Base-by-base conservation (phyloP, 1,140 invertebrate genomes). In the Bombus superbus region DNA sequence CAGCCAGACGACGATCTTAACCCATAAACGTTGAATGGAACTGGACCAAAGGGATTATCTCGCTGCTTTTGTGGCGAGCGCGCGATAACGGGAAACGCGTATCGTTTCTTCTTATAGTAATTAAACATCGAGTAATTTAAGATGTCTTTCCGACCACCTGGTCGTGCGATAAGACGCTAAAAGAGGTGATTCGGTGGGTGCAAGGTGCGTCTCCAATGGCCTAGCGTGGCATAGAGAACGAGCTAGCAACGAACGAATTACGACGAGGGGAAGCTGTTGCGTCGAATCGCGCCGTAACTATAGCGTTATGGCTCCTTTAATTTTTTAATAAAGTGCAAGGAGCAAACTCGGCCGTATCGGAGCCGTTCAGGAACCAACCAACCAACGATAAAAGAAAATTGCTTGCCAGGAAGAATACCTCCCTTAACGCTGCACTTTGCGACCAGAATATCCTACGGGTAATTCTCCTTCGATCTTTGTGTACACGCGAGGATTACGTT, bases 271-370 rank as follows among this genome's bases (percentile, higher is more conserved):
- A 69, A 59, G 64, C 74, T 71, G 68, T 77, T 44, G 74, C 47
- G 42, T 83, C 82, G 82, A 78, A 83, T 83, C 64, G 82, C 38
- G 40, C 8, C 74, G 73, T 83, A 83, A 83, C 82, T 78, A 78
- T 57, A 40, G 74, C 66, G 44, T 83, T 71, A 78, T 38, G 35
- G 64, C n/a, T 47, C 22, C 74, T 83, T 83, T 83, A 78, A 83
- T 83, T 83, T 83, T 78, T 83, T 83, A 83, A 83, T 83, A 83
- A 78, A 83, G 74, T 32, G 47, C 38, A 28, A 3, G 28, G 44
- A 32, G 74, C 42, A 69, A 78, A 71, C 74, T 78, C 47, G 64
- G 47, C 25, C 38, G 80, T 77, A 69, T 77, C 28, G 38, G 40
- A 18, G 40, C 38, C 15, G 64, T 35, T 35, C 64, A 66, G 5